Base-by-base conservation (phyloP, 2,888 invertebrate genomes). In the Orgyia antiqua region DNA sequence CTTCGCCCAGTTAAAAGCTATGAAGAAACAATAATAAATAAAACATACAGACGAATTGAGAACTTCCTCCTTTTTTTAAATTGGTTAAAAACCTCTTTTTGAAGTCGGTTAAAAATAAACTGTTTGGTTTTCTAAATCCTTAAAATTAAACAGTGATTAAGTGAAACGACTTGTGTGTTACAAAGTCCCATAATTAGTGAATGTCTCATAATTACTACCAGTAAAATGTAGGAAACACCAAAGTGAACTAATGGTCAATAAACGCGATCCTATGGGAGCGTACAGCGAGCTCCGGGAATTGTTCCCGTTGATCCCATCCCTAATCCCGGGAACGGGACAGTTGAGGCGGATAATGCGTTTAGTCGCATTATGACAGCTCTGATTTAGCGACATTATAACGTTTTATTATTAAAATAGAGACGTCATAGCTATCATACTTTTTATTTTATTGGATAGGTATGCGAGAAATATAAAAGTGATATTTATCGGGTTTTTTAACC, bases 161-260 rank as follows among this genome's bases (percentile, higher is more conserved):
- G n/a, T n/a, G n/a, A n/a, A 15, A 32, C 26, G 39, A 49, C 46
- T 40, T 43, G 27, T 27, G 27, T 12, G 29, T 21, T 38, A 37
- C 46, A 36, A 47, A 42, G 42, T 37, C 41, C 29, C 31, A 34
- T 50, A 47, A 50, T 50, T 47, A 42, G 45, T 42, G 45, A 51
- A 51, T 46, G 51, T 51, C 33, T 36, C 40, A 43, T 47, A 51
- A n/a, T n/a, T n/a, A n/a, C n/a, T n/a, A n/a, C n/a, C n/a, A n/a
- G n/a, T n/a, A n/a, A n/a, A n/a, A 15, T 40, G 36, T 47, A 53
- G 48, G 55, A 47, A 54, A 50, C 53, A 47, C 47, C 50, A 47
- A 41, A 39, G 45, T 44, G 40, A 28, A 54, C 50, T 69, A 69
- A 69, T 66, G 68, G 68, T 49, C 66, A 50, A 68, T 70, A 68